Base-by-base conservation (phyloP, 2,113 vertebrate species). In the Corythaeola cristata region DNA sequence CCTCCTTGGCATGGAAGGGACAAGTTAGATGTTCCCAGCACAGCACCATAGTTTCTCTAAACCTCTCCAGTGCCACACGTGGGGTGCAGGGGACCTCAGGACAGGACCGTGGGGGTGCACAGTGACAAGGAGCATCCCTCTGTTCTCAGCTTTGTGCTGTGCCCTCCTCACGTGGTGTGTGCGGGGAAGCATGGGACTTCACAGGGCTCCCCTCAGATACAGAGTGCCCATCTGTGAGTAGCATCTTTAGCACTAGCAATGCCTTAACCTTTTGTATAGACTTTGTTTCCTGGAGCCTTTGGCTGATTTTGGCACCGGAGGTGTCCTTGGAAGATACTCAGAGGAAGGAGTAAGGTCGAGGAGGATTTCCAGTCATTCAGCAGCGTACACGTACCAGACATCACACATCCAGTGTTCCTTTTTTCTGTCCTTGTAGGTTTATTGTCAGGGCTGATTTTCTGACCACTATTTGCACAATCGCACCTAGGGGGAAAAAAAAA, bases 141-240 rank as follows among this genome's bases (percentile, higher is more conserved):
- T 18, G 17, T 27, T n/a, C 32, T 24, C 41, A 72, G 45, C 13
- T 56, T n/a, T 52, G 41, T 39, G 26, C 58, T n/a, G 26, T 50
- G 20, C 12, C 14, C 26, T 24, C 21, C 13, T 72, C 35, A 14
- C 1, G 0, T 37, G 28, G 7, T 4, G 6, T 24, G n/a, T 27
- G 20, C 0, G 0, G 14, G n/a, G 39, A 44, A 32, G 20, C 12
- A 27, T 1, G 7, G 45, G 23, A 18, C 2, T 0, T 15, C 52
- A 28, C 32, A 21, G 20, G 17, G 23, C 23, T 71, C 37, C 3
- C 0, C 26, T 37, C 10, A 4, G 30, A 21, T 50, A 24, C 39
- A 33, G 33, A 23, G 5, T 9, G 23, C 27, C n/a, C 41, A 21
- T 12, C n/a, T 2, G 0, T 11, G 12, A n/a, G 30, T 5, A 27